Conservation (phyloP, 2,888 invertebrate genomes). For the Nymphalis c-album region DNA sequence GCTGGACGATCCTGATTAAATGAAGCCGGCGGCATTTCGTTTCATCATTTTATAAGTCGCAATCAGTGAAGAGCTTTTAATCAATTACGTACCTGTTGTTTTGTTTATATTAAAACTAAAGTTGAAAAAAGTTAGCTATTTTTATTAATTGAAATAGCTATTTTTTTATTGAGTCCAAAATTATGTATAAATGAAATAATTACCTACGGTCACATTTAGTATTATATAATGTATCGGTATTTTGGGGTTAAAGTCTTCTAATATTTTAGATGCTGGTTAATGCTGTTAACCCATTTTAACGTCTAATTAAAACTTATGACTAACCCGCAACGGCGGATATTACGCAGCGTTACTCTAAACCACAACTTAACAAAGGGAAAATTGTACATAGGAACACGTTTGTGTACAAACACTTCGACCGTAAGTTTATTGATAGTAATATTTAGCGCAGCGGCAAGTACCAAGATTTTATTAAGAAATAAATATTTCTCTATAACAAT, state of each 20-base stretch:
- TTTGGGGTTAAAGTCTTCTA: no score
- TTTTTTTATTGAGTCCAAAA: no score
- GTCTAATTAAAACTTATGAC: neutral
- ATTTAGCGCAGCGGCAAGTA: neutral
- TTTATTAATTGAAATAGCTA: no score
- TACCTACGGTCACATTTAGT: no score
- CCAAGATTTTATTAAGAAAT: neutral
- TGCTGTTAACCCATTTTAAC: neutral
- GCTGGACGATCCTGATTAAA: neutral
- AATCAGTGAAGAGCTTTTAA: no score
- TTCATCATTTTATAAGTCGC: no score
- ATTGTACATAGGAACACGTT: slow-evolving; percentile 5
- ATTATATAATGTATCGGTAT: no score
- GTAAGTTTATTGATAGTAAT: slow-evolving; percentile 1
- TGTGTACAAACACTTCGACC: slow-evolving; percentile 4
- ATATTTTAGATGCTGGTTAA: neutral
- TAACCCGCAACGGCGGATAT: neutral
- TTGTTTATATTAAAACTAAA: no score
- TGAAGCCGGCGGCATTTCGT: neutral
- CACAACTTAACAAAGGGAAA: slow-evolving; percentile 4
- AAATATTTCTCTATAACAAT: no score
- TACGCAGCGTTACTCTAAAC: slow-evolving; percentile 7
- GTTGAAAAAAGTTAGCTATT: no score
- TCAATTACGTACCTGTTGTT: no score
- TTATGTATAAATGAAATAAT: no score